phyloP scores from a whole-genome alignment of 2,797 vertebrate species.

The Telmatherina bonti region DNA sequence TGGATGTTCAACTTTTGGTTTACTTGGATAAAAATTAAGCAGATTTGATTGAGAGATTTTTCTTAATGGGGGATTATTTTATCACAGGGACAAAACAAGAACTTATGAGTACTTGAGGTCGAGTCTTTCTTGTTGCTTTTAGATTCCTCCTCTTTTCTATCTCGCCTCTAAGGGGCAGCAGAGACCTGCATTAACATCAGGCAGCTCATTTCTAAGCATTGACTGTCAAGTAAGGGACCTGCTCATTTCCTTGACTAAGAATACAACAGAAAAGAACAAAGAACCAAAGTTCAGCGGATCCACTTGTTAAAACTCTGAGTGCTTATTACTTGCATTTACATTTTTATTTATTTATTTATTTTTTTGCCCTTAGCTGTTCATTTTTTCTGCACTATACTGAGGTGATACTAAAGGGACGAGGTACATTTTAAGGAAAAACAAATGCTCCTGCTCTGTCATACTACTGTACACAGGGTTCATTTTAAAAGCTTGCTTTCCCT shows the following conservation, averaged over 20 bases:
- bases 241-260: constrained; percentile 32
- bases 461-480: constrained; percentile 15
- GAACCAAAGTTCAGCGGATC: constrained; percentile 54
- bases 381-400: constrained; percentile 11
- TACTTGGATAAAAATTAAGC: not conserved
- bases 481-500: constrained; percentile 48
- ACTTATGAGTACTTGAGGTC: constrained; percentile 2
- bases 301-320: constrained; percentile 30
- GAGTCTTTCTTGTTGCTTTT: not conserved
- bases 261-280: constrained; percentile 46
- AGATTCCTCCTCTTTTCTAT: constrained; percentile 15
- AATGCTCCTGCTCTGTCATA: constrained; percentile 10
- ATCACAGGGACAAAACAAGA: constrained; percentile 12
- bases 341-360: not conserved
- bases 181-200: constrained; percentile 70
- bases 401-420: constrained; percentile 15
- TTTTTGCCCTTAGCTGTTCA: not conserved
- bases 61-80: constrained; percentile 18
- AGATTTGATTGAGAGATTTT: not conserved
- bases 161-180: constrained; percentile 83
- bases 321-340: not conserved
- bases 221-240: constrained; percentile 36
- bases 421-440: constrained; percentile 18
- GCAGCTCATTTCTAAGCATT: constrained; percentile 30
- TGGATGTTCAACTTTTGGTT: not conserved